Percentiles rank a stretch among this genome's conserved stretches.
Conservation (phyloP, 1,140 invertebrate genomes). For the Homalodisca vitripennis region DNA sequence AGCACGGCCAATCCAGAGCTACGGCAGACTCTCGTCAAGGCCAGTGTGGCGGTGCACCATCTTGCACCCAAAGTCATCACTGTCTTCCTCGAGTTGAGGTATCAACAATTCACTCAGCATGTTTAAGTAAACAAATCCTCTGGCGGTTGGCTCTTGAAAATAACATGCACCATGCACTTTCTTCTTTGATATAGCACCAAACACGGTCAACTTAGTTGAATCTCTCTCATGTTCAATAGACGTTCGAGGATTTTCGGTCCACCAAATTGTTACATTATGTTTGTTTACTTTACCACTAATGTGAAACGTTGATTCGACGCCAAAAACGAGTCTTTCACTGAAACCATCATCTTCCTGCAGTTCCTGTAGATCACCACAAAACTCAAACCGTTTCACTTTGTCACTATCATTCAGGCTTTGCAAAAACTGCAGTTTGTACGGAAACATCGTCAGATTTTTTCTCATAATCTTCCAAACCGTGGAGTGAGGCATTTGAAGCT, state of each 20-base stretch:
- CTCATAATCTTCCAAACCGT: background rate
- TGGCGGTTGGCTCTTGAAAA: background rate
- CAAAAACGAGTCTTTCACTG: background rate
- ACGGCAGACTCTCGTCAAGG: background rate
- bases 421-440: background rate
- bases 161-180: background rate
- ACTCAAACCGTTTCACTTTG: background rate
- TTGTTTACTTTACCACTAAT: background rate
- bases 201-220: background rate
- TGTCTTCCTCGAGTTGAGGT: background rate
- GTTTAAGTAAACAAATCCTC: background rate
- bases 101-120: background rate
- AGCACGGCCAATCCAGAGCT: background rate
- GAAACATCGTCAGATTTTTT: background rate
- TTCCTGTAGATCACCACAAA: background rate
- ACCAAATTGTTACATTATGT: background rate
- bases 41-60: background rate
- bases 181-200: background rate
- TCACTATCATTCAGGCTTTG: background rate
- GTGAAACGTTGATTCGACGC: background rate
- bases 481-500: background rate
- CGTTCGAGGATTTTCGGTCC: background rate
- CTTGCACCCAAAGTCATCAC: background rate
- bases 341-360: background rate
- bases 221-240: background rate